Evolutionary conservation across 2,113 vertebrate species (phyloP), one percentile per base, ranked within the genome.

Genomic region (Sorex araneus): DNA sequence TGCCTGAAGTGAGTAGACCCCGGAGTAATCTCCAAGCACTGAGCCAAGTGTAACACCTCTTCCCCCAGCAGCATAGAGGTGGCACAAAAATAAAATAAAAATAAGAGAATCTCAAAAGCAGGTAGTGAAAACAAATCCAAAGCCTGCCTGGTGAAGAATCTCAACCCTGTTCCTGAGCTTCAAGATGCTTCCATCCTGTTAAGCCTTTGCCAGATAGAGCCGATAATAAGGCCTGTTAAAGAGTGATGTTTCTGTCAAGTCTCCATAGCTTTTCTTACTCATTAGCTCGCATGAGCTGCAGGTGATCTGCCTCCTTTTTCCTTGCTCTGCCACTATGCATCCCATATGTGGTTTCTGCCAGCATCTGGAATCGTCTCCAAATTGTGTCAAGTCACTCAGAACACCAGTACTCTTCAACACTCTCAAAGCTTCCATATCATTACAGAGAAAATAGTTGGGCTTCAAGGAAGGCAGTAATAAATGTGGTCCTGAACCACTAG

Each of bases 221-320:
- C 54, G 25, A 0, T 15, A 6, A 60, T 23, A 60, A 23, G 9
- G 25, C 15, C 30, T 0, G 43, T 63, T 1, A 30, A 0, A 75
- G 21, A 74, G 9, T 2, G 0, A 0, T 23, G 2, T 9, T 54
- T 13, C 63, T 40, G 25, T 69, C 54, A 25, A 1, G 13, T 27
- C 45, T 28, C 30, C 7, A 0, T 78, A 43, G 76, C 83, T 88
- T 91, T 89, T 74, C 92, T 80, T 84, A 80, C 93, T 90, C 28
- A 0, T 27, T 79, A 71, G 84, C 90, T 93, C 82, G 54, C 21
- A 0, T 25, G 0, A 8, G 32, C 13, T 45, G 36, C 79, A 90
- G 71, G 43, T 57, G 30, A n/a, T 10, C 50, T 69, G 60, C 92
- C 88, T 94, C 88, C 94, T 86, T 96, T 94, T 92, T 23, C 92